Evolutionary conservation across 2,113 vertebrate species (phyloP).

Genomic region (Chelonoidis abingdonii): DNA sequence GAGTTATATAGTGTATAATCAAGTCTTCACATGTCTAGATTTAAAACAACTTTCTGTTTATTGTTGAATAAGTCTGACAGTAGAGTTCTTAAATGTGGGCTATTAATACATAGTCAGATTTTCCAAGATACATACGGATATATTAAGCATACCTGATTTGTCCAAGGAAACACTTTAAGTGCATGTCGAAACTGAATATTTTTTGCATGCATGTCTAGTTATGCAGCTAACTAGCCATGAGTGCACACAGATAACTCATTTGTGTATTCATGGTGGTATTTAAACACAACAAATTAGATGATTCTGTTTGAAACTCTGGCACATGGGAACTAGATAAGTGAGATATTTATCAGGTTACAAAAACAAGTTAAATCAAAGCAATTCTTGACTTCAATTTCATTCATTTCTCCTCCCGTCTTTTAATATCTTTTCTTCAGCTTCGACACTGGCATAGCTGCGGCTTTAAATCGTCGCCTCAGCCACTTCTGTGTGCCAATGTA

Average conservation of each 20-base stretch:
- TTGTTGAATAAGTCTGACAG: background rate
- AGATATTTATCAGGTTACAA: background rate
- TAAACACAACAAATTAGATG: background rate
- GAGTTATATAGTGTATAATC: background rate
- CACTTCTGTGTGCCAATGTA: conserved; percentile 77
- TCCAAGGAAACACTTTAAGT: background rate
- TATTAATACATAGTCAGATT: background rate
- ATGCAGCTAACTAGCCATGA: background rate
- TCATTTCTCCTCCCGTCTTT: conserved; percentile 57
- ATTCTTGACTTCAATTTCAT: conserved; percentile 51
- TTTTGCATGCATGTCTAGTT: background rate
- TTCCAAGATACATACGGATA: background rate
- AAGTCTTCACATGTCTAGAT: background rate
- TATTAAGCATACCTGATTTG: background rate
- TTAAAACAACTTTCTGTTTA: background rate
- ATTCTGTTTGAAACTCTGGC: background rate
- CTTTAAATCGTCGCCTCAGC: conserved; percentile 78
- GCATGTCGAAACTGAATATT: rapidly evolving
- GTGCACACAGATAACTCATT: background rate
- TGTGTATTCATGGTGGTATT: background rate
- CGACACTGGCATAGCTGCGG: conserved; percentile 74
- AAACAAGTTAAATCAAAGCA: conserved; percentile 15
- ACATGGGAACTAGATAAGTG: background rate
- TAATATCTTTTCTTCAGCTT: conserved; percentile 75
- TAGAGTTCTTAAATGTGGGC: background rate